Conservation (phyloP, 2,888 invertebrate genomes). For the Caenorhabditis plicata region DNA sequence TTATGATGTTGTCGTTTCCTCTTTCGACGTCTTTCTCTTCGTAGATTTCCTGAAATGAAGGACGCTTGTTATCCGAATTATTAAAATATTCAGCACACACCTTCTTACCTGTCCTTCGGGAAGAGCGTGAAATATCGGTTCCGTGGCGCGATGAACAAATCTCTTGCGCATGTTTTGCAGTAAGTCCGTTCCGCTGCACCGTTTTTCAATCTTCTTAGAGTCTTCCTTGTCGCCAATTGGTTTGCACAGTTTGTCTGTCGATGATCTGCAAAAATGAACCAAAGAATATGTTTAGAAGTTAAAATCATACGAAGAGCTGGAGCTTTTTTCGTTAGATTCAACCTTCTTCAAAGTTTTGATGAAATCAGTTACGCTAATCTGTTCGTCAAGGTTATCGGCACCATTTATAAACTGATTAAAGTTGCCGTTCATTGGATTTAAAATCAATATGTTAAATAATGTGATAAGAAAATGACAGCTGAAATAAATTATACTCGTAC, state of each 20-base stretch:
- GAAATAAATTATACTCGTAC: no score
- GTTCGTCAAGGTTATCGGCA: slow-evolving; percentile 39
- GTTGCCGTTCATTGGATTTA: slow-evolving; percentile 36
- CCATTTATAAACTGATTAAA: slow-evolving; percentile 33
- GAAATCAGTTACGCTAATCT: slow-evolving; percentile 41
- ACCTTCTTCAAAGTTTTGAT: slow-evolving; percentile 47
- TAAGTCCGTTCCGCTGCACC: slow-evolving; percentile 36
- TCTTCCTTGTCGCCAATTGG: slow-evolving; percentile 22
- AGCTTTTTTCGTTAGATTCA: background rate
- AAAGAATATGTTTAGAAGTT: background rate
- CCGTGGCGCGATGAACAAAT: slow-evolving; percentile 44
- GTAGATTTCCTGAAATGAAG: background rate
- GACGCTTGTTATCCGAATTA: background rate
- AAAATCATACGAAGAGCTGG: background rate
- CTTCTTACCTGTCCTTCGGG: slow-evolving; percentile 38
- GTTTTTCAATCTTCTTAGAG: slow-evolving; percentile 30
- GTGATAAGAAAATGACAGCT: no score
- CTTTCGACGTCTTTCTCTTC: no score
- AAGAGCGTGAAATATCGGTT: slow-evolving; percentile 41
- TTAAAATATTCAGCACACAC: slow-evolving; percentile 14
- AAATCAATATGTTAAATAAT: no score
- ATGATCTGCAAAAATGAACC: slow-evolving; percentile 10
- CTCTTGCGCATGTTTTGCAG: slow-evolving; percentile 39
- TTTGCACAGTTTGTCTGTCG: slow-evolving; percentile 24
- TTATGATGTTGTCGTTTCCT: slow-evolving; percentile 16